A percentile compares a stretch with the other conserved stretches of the same genome.
Evolutionary conservation across 2,113 vertebrate species (phyloP).

Genomic region (Micronycteris hirsuta): DNA sequence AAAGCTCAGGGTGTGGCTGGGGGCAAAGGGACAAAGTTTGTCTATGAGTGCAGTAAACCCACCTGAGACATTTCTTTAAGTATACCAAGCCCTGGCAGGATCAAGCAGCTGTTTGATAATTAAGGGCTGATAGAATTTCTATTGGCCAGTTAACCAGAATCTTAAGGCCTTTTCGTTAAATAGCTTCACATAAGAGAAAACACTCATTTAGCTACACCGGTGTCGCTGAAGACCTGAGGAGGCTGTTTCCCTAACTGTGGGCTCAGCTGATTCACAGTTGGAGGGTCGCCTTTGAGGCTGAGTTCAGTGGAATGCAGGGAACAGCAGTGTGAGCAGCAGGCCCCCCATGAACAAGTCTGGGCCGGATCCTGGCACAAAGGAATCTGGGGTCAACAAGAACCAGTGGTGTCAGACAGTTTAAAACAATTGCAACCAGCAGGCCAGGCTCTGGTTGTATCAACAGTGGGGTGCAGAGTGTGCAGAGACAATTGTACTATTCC

Average conservation of each 20-base stretch:
- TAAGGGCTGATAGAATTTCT: neutral
- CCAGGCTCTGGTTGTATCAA: neutral
- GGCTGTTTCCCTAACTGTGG: neutral
- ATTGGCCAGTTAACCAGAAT: neutral
- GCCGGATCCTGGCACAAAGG: neutral
- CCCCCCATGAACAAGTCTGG: neutral
- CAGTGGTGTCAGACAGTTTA: neutral
- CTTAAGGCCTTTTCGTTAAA: neutral
- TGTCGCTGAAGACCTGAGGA: neutral
- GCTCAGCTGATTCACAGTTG: neutral
- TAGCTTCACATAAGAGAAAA: neutral
- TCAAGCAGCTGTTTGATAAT: neutral
- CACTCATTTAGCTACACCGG: neutral
- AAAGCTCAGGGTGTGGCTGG: neutral
- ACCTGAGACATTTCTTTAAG: neutral
- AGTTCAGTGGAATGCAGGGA: neutral
- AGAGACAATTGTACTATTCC: neutral
- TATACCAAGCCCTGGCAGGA: neutral
- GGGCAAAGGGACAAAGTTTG: neutral
- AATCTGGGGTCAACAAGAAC: slow-evolving; percentile 37
- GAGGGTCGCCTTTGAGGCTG: neutral
- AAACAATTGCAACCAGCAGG: neutral
- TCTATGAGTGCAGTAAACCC: neutral
- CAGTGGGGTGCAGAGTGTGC: too few species aligned
- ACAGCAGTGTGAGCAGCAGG: neutral